Evolutionary conservation across 2,888 invertebrate species (phyloP).

Genomic region (Lypha dubia): DNA sequence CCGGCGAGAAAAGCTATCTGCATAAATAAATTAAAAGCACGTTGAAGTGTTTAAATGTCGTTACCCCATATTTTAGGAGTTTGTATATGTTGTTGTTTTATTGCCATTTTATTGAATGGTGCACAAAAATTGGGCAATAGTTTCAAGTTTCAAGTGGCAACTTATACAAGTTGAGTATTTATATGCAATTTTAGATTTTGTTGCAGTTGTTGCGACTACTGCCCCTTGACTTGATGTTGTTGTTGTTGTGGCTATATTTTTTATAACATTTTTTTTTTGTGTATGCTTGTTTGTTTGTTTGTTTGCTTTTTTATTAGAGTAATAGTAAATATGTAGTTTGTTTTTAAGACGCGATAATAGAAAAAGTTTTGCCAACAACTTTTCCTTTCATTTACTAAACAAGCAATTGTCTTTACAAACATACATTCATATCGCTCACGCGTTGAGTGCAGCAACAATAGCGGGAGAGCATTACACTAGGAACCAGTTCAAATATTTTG

Average conservation of each 20-base stretch:
- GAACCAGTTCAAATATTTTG: constrained; percentile 64
- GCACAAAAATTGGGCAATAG: constrained; percentile 71
- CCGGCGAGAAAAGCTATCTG: not conserved
- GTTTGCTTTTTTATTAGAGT: constrained; percentile 16
- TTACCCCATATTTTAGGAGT: constrained; percentile 64
- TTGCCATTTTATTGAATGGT: constrained; percentile 53
- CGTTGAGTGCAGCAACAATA: constrained; percentile 28
- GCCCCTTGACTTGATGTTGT: constrained; percentile 11
- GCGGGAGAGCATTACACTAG: constrained; percentile 60
- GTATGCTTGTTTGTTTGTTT: constrained; percentile 11
- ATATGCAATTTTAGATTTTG: constrained; percentile 15
- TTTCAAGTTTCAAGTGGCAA: constrained; percentile 65
- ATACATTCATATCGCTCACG: not conserved
- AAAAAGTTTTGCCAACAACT: constrained; percentile 70
- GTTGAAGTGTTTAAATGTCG: constrained; percentile 64
- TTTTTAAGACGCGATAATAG: constrained; percentile 63
- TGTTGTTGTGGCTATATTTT: too few relatives aligned
- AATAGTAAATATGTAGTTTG: constrained; percentile 48
- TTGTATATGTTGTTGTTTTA: constrained; percentile 9
- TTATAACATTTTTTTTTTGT: too few relatives aligned
- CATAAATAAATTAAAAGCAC: constrained; percentile 25
- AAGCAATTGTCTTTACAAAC: constrained; percentile 9
- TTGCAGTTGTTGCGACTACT: constrained; percentile 18
- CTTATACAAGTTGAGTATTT: constrained; percentile 51
- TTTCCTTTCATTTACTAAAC: constrained; percentile 65